Conservation (phyloP, 2,113 vertebrate genomes). For the Dissostichus mawsoni region DNA sequence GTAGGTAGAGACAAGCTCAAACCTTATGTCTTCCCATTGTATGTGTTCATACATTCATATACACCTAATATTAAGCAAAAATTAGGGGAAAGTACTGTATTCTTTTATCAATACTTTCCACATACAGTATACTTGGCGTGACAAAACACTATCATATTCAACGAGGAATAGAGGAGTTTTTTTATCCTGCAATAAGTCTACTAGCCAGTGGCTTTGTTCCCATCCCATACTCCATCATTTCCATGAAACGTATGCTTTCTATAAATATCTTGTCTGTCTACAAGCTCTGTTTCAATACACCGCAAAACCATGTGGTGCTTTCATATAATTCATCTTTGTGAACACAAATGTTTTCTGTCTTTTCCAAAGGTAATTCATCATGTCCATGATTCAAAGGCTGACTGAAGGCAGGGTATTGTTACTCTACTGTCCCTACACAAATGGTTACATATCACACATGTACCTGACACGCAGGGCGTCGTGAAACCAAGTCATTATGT, state of each 20-base stretch:
- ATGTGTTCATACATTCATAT: not conserved
- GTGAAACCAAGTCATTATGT: slow-evolving; percentile 58
- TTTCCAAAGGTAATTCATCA: slow-evolving; percentile 28
- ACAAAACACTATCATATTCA: not conserved
- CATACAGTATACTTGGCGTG: too few species aligned
- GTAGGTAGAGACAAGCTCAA: too few species aligned
- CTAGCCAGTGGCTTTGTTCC: slow-evolving; percentile 41
- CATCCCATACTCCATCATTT: slow-evolving; percentile 17
- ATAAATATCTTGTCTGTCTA: slow-evolving; percentile 59
- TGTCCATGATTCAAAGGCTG: not conserved
- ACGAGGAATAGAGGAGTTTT: slow-evolving; percentile 13
- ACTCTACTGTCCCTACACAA: slow-evolving; percentile 8
- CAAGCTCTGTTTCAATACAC: slow-evolving; percentile 23
- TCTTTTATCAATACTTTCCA: too few species aligned
- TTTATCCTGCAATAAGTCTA: slow-evolving; percentile 46
- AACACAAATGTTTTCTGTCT: slow-evolving; percentile 25
- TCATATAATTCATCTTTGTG: slow-evolving; percentile 20
- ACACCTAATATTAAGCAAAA: not conserved
- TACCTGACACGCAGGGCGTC: slow-evolving; percentile 8
- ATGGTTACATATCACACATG: slow-evolving; percentile 36
- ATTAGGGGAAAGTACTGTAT: too few species aligned
- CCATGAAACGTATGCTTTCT: slow-evolving; percentile 28
- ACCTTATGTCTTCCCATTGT: not conserved
- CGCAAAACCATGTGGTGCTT: slow-evolving; percentile 5
- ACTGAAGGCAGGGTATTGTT: slow-evolving; percentile 29